phyloP scores from a whole-genome alignment of 2,888 invertebrate genomes.

The Eledona agricola region DNA sequence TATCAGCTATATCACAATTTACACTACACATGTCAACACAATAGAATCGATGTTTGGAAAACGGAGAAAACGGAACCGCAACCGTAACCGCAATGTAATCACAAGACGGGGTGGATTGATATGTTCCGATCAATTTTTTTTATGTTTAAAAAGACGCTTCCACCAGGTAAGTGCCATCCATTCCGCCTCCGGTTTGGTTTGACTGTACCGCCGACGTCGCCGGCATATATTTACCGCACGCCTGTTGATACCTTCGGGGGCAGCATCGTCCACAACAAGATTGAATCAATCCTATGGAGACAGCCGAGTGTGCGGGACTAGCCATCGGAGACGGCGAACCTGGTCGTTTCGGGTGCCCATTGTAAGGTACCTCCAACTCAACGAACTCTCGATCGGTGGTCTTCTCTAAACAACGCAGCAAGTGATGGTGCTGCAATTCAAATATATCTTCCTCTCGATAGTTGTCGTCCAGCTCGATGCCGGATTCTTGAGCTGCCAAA shows the following conservation, averaged over 20 bases:
- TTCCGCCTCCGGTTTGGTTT: conserved; percentile 82
- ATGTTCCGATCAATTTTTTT: conserved; percentile 34
- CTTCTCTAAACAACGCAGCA: conserved; percentile 95
- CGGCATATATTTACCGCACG: conserved; percentile 88
- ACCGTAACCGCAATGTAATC: conserved; percentile 28
- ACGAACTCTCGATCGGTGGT: conserved; percentile 98
- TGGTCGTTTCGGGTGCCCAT: conserved; percentile 92
- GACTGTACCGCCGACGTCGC: conserved; percentile 82
- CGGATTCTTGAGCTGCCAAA: conserved; percentile 91
- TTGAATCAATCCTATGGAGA: conserved; percentile 71
- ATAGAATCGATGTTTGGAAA: conserved; percentile 51
- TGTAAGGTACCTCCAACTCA: conserved; percentile 93
- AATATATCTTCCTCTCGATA: conserved; percentile 96
- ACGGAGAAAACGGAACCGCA: conserved; percentile 38
- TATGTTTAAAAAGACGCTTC: conserved; percentile 79
- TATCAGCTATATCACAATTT: conserved; percentile 55
- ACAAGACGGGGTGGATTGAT: conserved; percentile 26
- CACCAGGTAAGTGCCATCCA: conserved; percentile 86
- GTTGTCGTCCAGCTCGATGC: conserved; percentile 89
- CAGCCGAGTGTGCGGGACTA: conserved; percentile 85
- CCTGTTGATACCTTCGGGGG: conserved; percentile 88
- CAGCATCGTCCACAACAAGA: conserved; percentile 86
- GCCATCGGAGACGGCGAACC: conserved; percentile 88
- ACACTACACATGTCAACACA: conserved; percentile 53
- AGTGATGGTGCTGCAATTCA: conserved; percentile 98